Evolutionary conservation across 2,113 vertebrate species (phyloP), one percentile per base, ranked within the genome.

Genomic region (Mandrillus leucophaeus): DNA sequence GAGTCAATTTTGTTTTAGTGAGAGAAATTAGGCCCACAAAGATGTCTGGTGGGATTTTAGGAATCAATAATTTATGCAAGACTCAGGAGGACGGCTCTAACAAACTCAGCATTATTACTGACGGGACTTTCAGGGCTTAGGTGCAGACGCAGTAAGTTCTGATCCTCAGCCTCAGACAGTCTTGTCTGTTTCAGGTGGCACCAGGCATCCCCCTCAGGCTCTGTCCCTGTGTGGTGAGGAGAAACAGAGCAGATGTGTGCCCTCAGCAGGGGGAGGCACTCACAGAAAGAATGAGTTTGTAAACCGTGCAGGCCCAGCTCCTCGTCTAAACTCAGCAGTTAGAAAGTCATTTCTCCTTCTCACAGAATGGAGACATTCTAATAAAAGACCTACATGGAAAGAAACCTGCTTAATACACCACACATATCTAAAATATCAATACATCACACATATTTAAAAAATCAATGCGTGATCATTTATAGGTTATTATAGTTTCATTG

Each of bases 141-240:
- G 16, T 43, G 27, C 55, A 70, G 40, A 82, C 73, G 20, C 55
- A 40, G 3, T 66, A 30, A 14, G 32, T 75, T 80, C 12, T 80
- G 52, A 84, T 38, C 4, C 4, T 68, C 38, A 93, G 35, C 18
- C 59, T 14, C 27, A 55, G 66, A 68, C 8, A 82, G 48, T 3
- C 43, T 23, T 30, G 11, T 55, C 35, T 48, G 27, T 57, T 87
- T 20, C 12, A 76, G 16, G 17, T 50, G 17, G 55, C 16, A n/a
- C 23, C 17, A 32, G 5, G 12, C 0, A n/a, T 25, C 18, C 14
- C 1, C 8, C 20, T 4, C 10, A 7, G 32, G 6, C 9, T 8
- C 52, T 64, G 52, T 48, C 32, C 25, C 23, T 55, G 6, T 73
- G 45, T 40, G 2, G 14, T 48, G 14, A 55, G 20, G 40, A 61